A percentile compares a stretch with the other conserved stretches of the same genome.
Conservation (phyloP, 1,140 invertebrate genomes). For the Bombus sylvicola region DNA sequence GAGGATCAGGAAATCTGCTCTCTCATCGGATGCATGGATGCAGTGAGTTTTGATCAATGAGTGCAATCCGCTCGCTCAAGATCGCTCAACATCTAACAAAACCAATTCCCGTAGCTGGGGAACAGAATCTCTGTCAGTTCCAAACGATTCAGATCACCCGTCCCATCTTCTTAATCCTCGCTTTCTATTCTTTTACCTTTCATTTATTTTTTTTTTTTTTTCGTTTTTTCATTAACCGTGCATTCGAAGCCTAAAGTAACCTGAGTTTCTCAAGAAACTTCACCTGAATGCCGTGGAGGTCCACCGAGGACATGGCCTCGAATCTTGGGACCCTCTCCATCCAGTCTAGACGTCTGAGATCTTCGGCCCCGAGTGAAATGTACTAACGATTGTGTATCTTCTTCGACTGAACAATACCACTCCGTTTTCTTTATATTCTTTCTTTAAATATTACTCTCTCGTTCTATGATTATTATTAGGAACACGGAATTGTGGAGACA, state of each 20-base stretch:
- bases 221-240: conserved; percentile 45
- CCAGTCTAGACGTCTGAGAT: conserved; percentile 43
- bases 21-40: conserved; percentile 46
- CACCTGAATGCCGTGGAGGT: conserved; percentile 54
- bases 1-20: conserved; percentile 75
- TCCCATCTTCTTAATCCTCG: conserved; percentile 18
- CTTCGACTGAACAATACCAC: conserved; percentile 30
- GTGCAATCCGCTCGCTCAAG: conserved; percentile 55
- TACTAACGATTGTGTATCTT: not conserved
- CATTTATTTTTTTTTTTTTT: not conserved
- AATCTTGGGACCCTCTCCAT: conserved; percentile 50
- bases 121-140: conserved; percentile 52
- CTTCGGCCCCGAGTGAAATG: conserved; percentile 13
- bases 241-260: conserved; percentile 55
- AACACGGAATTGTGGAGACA: conserved; percentile 1
- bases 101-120: conserved; percentile 35
- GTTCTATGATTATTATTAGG: not conserved
- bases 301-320: conserved; percentile 50
- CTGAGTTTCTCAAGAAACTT: conserved; percentile 53
- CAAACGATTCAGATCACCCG: conserved; percentile 41
- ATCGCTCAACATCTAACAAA: conserved; percentile 49
- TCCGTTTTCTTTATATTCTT: not conserved
- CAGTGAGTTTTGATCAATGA: conserved; percentile 52
- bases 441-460: not conserved
- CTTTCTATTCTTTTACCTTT: conserved; percentile 23